Evolutionary conservation across 2,797 vertebrate species (phyloP), one percentile per base, ranked within the genome.

Genomic region (Borostomias antarcticus): DNA sequence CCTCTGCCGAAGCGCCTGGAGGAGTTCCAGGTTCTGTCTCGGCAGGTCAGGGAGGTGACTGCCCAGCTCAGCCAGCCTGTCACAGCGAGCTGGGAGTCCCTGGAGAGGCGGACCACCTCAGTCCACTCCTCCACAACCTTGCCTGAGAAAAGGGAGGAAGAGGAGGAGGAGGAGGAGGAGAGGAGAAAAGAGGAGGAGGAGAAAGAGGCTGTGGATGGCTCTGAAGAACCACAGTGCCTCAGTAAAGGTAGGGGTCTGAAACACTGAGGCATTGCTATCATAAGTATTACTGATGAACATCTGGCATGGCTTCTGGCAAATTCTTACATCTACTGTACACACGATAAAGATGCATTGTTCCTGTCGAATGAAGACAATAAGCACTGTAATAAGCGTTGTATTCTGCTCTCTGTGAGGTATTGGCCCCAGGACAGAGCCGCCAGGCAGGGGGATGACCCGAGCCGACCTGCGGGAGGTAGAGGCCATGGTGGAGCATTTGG

Each of bases 1-100:
- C 85, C 89, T 40, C 90, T 99, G 56, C 97, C 96, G 5, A 76
- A 93, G 0, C 88, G 87, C 61, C 86, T 99, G 65, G 88, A 83
- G 59, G 94, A 94, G 79, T 81, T 95, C 68, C 92, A 94, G 64
- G 85, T 79, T 37, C 82, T 99, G 72, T 89, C 94, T 61, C 86
- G 81, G 1, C 90, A 94, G 76, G 78, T 98, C 21, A 91, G 88
- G 53, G 76, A 74, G 64, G 75, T 91, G 70, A 88, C 92, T 0
- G 74, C 89, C 33, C 82, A 79, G 51, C 2, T 93, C 37, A 84
- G 61, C 58, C 74, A 4, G 0, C 83, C 88, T 0, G 45, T 81
- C 30, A 68, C 65, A 0, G 48, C 72, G 33, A 76, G 75, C 74
- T 81, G 70, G 53, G 81, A 74, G 23, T 73, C 9, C 30, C 57